Evolutionary conservation across 1,140 invertebrate genomes (phyloP), one percentile per base, ranked within the genome.

Genomic region (Drosophila equinoxialis): DNA sequence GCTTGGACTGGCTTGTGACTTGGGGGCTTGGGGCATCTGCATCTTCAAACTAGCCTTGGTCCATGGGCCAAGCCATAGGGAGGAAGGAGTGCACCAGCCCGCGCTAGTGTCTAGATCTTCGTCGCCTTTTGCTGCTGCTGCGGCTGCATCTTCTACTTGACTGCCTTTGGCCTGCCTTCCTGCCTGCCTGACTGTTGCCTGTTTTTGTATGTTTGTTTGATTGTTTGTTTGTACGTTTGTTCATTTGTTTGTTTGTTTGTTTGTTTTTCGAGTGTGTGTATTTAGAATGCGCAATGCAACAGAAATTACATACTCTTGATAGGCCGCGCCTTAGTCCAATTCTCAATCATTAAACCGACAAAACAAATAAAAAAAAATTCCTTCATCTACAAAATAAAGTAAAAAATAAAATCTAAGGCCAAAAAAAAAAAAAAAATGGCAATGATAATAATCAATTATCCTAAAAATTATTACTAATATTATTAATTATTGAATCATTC

Each of bases 101-200:
- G 20, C 20, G 20, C 20, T 23, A 23, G 20, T 23, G 20, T 23
- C 20, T 23, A 23, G 20, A 23, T 23, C 20, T 23, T 48, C 45
- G 45, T 48, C 45, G 45, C 45, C 70, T 72, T 57, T 63, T 58
- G 68, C 59, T 68, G 65, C 48, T 42, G 54, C 65, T 82, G 80
- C 82, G 83, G 89, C 80, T 82, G 60, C 75, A 84, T 87, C 83
- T 86, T 86, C 83, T 51, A 89, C 79, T 86, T 87, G 82, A 89
- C 84, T 86, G 84, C 84, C 68, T 78, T 20, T 63, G 20, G 11
- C 60, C 74, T 74, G 69, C 58, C 61, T 63, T 41, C 55, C 73
- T 74, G 69, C 55, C 73, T 74, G 69, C 58, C 61, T 63, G 61
- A 42, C 20, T 62, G 23, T 17, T 48, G 42, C 42, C 45, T 45